Base-by-base conservation (phyloP, 2,113 vertebrate species). In the Megaceryle torquata region DNA sequence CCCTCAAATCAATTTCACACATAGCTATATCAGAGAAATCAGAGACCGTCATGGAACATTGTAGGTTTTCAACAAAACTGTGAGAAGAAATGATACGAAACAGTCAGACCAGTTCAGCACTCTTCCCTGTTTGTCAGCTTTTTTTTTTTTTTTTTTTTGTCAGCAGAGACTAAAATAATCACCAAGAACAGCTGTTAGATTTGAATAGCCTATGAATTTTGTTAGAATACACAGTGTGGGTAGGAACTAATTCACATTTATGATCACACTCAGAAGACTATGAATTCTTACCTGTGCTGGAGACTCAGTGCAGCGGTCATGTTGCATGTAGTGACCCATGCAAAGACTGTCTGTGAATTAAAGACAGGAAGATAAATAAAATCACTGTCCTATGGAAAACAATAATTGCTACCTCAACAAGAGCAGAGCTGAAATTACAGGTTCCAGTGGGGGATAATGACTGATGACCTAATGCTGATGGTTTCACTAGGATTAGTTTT, bases 341-440 rank as follows among this genome's bases (percentile, higher is more conserved):
- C 53, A 64, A 95, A 82, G 9, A 19, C 67, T 39, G 43, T 1
- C 65, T 2, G 1, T 85, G 59, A 39, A 37, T 91, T 72, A 76
- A 46, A 41, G 46, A 39, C 67, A 50, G 67, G 71, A 53, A 46
- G 33, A 44, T 26, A 41, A 92, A 86, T 14, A 20, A n/a, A 80
- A 16, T 39, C n/a, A 44, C 31, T 28, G 20, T 28, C 51, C 72
- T 46, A 5, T 35, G 60, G 70, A 46, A 50, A 86, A 6, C 28
- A 83, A 7, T 64, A 78, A 70, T 24, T 80, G 33, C 35, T 28
- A 63, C n/a, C 80, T 90, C 91, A 75, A 39, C 51, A 83, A 86
- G 63, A 80, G 5, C 17, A 74, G 76, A 90, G 31, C 33, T 46
- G 67, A 64, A 71, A 56, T 64, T 72, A 35, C 51, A 88, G 41